Base-by-base conservation (phyloP, 2,113 vertebrate genomes). In the Epinephelus lanceolatus region DNA sequence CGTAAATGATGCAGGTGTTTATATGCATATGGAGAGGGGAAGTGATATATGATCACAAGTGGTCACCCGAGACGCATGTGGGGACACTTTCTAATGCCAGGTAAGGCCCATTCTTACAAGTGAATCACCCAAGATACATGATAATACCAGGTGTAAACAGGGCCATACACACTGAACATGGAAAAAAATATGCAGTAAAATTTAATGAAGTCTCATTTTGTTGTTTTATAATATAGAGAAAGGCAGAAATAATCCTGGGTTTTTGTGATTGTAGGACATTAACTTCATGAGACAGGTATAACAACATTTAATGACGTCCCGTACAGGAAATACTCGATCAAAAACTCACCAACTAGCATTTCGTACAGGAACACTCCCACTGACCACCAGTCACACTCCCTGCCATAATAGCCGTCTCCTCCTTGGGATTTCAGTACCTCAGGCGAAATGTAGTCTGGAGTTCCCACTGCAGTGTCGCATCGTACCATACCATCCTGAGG, bases 351-450 rank as follows among this genome's bases (percentile, higher is more conserved):
- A 45, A 99, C 98, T 63, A 99, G 98, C 98, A 99, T 99, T 93
- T 99, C 98, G 86, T 99, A 99, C 62, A 99, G 94, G 93, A 99
- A 99, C 68, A 99, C 98, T 33, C 98, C 98, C 86, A 99, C 98
- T 17, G 98, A 99, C 98, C 98, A 99, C 98, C 98, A 99, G 94
- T 99, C 98, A 60, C 98, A 99, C 94, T 99, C 98, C 92, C 97
- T 92, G 82, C 98, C 98, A 68, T 99, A 99, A 92, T 98, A 99
- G 69, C 98, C 98, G 76, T 99, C 98, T 66, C 98, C 98, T 81
- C 98, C 98, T 91, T 99, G 98, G 69, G 98, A 99, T 94, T 99
- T 99, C 87, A 99, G 85, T 84, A 99, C 98, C 96, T 99, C 98
- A 4, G 98, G 98, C 51, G 98, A 99, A 94, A 99, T 99, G 93